phyloP scores from a whole-genome alignment of 2,113 vertebrate species.

The Tichodroma muraria region DNA sequence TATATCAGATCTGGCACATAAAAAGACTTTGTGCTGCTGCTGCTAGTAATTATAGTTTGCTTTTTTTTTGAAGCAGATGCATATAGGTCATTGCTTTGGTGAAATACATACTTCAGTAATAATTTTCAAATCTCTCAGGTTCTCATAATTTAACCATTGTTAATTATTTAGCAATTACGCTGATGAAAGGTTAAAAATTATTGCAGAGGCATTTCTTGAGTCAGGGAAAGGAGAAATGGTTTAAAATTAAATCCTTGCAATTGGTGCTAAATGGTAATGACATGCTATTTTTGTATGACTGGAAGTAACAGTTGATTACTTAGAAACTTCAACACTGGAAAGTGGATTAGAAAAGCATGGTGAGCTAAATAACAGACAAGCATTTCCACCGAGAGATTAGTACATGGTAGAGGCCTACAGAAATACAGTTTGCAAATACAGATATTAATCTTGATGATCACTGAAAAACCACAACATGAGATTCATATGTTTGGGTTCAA shows the following conservation, averaged over 20 bases:
- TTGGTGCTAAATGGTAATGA: conserved; percentile 58
- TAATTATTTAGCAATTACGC: conserved; percentile 69
- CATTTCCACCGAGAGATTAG: neutral
- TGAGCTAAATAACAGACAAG: neutral
- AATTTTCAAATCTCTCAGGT: conserved; percentile 56
- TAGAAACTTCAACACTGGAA: conserved; percentile 30
- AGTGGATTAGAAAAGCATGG: neutral
- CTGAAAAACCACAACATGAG: neutral
- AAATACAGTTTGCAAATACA: neutral
- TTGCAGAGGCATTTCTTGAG: conserved; percentile 48
- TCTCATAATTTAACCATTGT: conserved; percentile 57
- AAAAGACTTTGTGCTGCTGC: neutral
- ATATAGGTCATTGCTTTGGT: conserved; percentile 16
- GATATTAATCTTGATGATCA: neutral
- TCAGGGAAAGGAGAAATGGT: conserved; percentile 16
- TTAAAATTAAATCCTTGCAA: conserved; percentile 60
- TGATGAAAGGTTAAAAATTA: conserved; percentile 69
- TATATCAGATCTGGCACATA: neutral
- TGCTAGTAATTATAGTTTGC: neutral
- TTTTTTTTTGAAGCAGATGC: conserved; percentile 27
- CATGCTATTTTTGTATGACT: conserved; percentile 60
- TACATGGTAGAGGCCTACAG: neutral
- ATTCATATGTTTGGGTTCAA: neutral
- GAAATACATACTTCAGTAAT: conserved; percentile 43
- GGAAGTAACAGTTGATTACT: conserved; percentile 63